Percentiles rank a stretch among this genome's conserved stretches.
phyloP scores from a whole-genome alignment of 2,113 vertebrate species.

The Callithrix jacchus region DNA sequence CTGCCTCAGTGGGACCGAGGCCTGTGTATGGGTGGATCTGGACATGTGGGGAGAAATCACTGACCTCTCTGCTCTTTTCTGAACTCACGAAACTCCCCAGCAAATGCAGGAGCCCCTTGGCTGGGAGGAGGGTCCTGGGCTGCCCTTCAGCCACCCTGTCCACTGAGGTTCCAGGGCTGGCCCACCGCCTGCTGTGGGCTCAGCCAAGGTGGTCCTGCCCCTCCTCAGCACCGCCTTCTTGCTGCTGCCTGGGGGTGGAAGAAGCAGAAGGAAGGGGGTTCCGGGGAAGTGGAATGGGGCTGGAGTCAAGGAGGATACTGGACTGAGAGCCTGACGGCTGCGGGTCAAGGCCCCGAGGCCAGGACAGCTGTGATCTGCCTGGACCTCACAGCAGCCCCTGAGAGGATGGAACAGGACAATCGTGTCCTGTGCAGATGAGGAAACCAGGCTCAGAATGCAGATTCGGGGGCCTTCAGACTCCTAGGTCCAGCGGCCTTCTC shows the following conservation, averaged over 20 bases:
- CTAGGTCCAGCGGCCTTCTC: not conserved
- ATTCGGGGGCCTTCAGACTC: not conserved
- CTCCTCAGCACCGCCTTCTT: not conserved
- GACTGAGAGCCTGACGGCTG: not conserved
- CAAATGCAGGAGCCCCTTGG: not conserved
- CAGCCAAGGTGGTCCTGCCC: too few relatives aligned
- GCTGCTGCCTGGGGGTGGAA: too few relatives aligned
- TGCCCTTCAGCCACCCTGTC: not conserved
- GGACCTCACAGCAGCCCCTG: not conserved
- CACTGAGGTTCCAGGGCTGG: not conserved
- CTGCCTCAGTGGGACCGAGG: not conserved
- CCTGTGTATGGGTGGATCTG: not conserved
- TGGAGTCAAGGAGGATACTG: not conserved
- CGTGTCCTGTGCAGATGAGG: not conserved
- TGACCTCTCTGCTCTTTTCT: not conserved
- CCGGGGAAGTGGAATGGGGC: not conserved
- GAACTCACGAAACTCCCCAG: not conserved
- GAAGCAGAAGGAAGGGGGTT: not conserved
- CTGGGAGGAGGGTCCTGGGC: too few relatives aligned
- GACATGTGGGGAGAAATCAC: not conserved
- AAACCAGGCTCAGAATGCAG: not conserved
- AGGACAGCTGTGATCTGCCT: not conserved
- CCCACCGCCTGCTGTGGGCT: not conserved
- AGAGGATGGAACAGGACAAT: too few relatives aligned
- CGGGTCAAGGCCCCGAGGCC: not conserved